A percentile compares a stretch with the other conserved stretches of the same genome.
These are phyloP conservation scores for Drosophila quadrilineata DNA, from an alignment of 1,140 invertebrate genomes.

Conservation along the genomic window DNA sequence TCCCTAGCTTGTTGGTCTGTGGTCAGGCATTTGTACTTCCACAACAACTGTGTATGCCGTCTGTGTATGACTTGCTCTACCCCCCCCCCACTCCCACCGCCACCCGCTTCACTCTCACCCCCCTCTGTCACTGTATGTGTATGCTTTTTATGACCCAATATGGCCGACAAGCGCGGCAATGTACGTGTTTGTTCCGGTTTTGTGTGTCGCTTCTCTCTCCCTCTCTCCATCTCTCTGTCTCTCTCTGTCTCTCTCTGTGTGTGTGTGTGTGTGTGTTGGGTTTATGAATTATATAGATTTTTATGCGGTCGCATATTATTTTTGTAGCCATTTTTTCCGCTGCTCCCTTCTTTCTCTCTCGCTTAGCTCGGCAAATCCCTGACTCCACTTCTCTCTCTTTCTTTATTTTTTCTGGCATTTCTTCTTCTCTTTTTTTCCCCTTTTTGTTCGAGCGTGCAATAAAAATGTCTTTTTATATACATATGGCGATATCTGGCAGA, in stretches of 20 bases:
- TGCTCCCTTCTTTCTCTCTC: conserved; percentile 25
- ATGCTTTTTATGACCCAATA: conserved; percentile 77
- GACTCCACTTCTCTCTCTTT: conserved; percentile 18
- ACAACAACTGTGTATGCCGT: conserved; percentile 19
- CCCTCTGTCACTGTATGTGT: too few species aligned
- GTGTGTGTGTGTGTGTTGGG: conserved; percentile 34
- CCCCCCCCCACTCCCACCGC: too few species aligned
- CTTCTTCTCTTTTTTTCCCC: conserved; percentile 17
- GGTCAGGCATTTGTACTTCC: conserved; percentile 56
- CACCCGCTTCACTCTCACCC: too few species aligned
- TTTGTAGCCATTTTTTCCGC: conserved; percentile 54
- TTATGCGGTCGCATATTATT: conserved; percentile 79
- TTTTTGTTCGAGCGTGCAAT: conserved; percentile 51
- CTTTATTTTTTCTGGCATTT: conserved; percentile 7
- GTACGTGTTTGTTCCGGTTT: conserved; percentile 59
- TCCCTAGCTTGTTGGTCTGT: conserved; percentile 43
- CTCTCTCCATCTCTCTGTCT: neutral
- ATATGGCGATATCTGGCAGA: conserved; percentile 52
- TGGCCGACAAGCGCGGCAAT: conserved; percentile 67
- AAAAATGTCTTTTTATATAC: conserved; percentile 77
- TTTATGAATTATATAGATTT: conserved; percentile 79
- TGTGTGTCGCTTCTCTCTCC: conserved; percentile 5
- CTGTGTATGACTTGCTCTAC: too few species aligned
- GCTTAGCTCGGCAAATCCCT: too few species aligned
- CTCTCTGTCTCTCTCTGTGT: neutral